Conservation (phyloP, 2,797 vertebrate genomes). For the Arnoldichthys spilopterus region DNA sequence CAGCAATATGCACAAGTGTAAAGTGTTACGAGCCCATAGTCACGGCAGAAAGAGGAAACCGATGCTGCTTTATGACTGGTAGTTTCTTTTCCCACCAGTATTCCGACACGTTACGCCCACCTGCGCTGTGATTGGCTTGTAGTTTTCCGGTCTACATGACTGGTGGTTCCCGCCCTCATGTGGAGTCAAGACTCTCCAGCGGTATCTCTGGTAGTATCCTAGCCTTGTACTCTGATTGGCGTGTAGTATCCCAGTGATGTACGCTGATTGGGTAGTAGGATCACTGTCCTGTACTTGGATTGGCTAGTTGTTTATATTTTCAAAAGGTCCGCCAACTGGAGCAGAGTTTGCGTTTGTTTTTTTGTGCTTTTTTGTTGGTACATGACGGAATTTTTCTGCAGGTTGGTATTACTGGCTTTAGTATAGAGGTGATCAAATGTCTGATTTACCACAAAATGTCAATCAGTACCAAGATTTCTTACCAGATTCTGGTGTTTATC, state of each 20-base stretch:
- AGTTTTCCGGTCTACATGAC: background rate
- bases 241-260: background rate
- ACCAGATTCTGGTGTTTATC: no score
- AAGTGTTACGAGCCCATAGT: background rate
- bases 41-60: background rate
- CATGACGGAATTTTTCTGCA: no score
- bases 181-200: no score
- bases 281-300: background rate
- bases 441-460: no score
- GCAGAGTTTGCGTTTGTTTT: no score
- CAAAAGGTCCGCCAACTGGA: no score
- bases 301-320: background rate
- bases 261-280: background rate
- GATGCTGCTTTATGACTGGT: background rate
- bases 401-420: no score
- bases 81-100: background rate
- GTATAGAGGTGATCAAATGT: no score
- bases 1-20: background rate
- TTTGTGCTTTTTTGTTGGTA: no score
- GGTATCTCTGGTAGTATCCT: background rate
- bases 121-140: background rate
- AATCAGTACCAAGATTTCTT: no score
- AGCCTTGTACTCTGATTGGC: background rate
- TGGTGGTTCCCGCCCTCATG: no score
- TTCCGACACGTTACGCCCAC: background rate